These are phyloP conservation scores for Busseola fusca DNA, from an alignment of 2,888 invertebrate species.

Conservation along the genomic window DNA sequence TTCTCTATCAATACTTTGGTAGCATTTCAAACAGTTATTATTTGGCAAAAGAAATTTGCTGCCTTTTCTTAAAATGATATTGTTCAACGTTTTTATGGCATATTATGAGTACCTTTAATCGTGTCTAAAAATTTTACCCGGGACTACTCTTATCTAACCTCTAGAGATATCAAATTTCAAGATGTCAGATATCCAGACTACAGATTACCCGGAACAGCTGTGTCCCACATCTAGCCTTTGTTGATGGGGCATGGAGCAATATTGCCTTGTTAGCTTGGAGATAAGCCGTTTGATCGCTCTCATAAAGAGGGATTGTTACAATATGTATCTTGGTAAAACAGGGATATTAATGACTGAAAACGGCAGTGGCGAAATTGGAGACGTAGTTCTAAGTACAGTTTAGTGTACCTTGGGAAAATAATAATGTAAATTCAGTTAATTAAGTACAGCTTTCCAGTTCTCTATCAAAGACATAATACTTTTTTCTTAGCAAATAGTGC, in stretches of 20 bases:
- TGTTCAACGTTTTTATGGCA: background rate
- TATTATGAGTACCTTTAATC: background rate
- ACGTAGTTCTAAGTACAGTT: background rate
- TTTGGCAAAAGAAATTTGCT: background rate
- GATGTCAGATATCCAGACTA: background rate
- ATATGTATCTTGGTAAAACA: slow-evolving; percentile 21
- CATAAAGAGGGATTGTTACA: slow-evolving; percentile 35
- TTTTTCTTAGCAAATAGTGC: background rate
- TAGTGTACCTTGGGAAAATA: background rate
- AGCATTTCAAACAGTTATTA: background rate
- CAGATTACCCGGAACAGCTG: slow-evolving; percentile 3
- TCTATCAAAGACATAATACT: background rate
- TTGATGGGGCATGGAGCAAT: slow-evolving; percentile 20
- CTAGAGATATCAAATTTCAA: background rate
- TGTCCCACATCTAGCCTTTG: slow-evolving; percentile 1
- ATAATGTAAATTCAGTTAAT: background rate
- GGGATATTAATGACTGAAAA: slow-evolving; percentile 4
- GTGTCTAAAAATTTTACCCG: background rate
- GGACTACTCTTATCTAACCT: background rate
- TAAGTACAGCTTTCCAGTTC: background rate
- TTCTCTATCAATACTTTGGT: slow-evolving; percentile 5
- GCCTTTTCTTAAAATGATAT: background rate
- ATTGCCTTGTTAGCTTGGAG: slow-evolving; percentile 39
- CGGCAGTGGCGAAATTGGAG: background rate
- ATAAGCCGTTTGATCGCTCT: slow-evolving; percentile 32